A percentile compares a stretch with the other conserved stretches of the same genome.
Evolutionary conservation across 2,113 vertebrate genomes (phyloP).

Genomic region (Bubo scandiacus): DNA sequence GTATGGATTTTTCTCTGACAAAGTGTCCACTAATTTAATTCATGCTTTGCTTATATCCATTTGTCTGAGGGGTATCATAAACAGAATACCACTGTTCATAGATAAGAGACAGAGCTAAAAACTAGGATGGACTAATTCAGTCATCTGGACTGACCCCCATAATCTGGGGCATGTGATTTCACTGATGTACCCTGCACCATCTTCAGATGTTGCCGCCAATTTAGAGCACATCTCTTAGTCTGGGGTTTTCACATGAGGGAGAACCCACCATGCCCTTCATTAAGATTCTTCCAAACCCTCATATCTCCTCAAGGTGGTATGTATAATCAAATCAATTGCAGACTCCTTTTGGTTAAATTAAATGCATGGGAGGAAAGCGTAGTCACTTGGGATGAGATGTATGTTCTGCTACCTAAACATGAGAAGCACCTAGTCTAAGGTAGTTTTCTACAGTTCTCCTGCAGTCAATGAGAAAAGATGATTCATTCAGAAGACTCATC

Average conservation of each 20-base stretch:
- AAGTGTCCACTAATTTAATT: not conserved
- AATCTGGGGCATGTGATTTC: not conserved
- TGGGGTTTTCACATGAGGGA: not conserved
- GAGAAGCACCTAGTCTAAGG: not conserved
- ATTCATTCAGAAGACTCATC: slow-evolving; percentile 33
- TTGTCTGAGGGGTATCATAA: not conserved
- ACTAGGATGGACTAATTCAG: not conserved
- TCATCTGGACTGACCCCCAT: not conserved
- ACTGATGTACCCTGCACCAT: not conserved
- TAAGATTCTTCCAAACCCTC: not conserved
- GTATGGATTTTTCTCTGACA: not conserved
- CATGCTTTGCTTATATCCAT: not conserved
- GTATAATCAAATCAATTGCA: not conserved
- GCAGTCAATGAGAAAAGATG: not conserved
- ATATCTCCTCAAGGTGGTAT: not conserved
- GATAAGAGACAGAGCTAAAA: not conserved
- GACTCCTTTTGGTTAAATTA: not conserved
- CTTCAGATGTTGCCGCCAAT: not conserved
- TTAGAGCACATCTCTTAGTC: not conserved
- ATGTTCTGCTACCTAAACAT: slow-evolving; percentile 12
- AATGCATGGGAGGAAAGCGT: not conserved
- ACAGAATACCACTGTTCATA: not conserved
- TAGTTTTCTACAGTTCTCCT: not conserved
- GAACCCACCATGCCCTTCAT: not conserved
- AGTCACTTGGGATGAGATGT: not conserved